Conservation (phyloP, 2,888 invertebrate species). For the Drosophila paramelanica region DNA sequence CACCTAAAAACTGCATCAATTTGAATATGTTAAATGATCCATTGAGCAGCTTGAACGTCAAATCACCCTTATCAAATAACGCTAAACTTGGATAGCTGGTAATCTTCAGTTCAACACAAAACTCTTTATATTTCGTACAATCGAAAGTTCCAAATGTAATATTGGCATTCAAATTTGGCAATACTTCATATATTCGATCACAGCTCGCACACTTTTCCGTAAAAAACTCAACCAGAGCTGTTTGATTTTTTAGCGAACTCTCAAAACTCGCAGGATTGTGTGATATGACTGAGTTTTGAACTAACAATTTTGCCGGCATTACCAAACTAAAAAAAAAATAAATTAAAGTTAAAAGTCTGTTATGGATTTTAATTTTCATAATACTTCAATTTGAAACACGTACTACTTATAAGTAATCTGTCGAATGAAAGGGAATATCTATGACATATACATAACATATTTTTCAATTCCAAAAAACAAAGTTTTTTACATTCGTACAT, state of each 20-base stretch:
- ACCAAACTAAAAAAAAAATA: not conserved
- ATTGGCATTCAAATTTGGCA: not conserved
- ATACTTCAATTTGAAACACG: conserved; percentile 1
- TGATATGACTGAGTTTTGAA: not conserved
- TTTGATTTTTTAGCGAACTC: not conserved
- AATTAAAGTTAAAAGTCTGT: not conserved
- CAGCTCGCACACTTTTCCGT: not conserved
- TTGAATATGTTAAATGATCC: not conserved
- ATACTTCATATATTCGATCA: not conserved
- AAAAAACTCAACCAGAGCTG: not conserved
- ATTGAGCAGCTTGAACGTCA: not conserved
- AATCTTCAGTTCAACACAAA: conserved; percentile 14
- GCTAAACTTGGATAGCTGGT: conserved; percentile 16
- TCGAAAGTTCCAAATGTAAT: conserved; percentile 9
- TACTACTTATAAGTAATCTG: not conserved
- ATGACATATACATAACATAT: too few relatives aligned
- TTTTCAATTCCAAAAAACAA: too few relatives aligned
- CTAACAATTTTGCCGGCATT: not conserved
- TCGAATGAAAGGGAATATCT: not conserved
- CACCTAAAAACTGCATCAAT: not conserved
- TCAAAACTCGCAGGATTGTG: not conserved
- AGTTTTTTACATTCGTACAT: too few relatives aligned
- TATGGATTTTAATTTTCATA: conserved; percentile 1
- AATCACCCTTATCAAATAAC: conserved; percentile 3
- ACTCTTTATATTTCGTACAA: not conserved